A percentile compares a stretch with the other conserved stretches of the same genome.
Evolutionary conservation across 2,888 invertebrate species (phyloP).

Genomic region (Drosophila stalkeri): DNA sequence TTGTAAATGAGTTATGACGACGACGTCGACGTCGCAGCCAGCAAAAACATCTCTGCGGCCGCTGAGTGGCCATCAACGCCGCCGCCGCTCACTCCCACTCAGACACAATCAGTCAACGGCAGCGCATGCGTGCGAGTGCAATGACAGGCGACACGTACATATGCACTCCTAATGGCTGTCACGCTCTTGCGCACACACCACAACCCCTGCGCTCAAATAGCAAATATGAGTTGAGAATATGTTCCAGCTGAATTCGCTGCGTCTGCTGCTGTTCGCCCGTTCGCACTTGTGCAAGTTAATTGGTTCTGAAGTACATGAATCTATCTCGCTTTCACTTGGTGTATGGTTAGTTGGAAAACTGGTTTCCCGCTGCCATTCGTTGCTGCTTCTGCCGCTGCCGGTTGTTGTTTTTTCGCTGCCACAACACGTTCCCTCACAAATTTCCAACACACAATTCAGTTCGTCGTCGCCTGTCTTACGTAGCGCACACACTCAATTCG

Average conservation of each 20-base stretch:
- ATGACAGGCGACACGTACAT: conserved; percentile 45
- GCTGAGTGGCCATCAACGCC: conserved; percentile 74
- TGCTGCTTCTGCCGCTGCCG: conserved; percentile 38
- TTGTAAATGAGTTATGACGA: conserved; percentile 83
- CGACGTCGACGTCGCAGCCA: conserved; percentile 37
- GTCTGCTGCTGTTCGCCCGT: conserved; percentile 35
- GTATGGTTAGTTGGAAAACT: conserved; percentile 60
- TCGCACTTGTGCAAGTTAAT: conserved; percentile 34
- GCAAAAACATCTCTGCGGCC: conserved; percentile 32
- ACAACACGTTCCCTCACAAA: conserved; percentile 73
- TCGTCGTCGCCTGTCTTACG: conserved; percentile 85
- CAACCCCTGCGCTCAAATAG: conserved; percentile 59
- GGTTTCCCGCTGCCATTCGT: conserved; percentile 77
- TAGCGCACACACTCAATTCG: conserved; percentile 83
- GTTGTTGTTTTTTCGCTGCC: conserved; percentile 50
- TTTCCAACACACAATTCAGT: conserved; percentile 83
- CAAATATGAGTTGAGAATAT: conserved; percentile 55
- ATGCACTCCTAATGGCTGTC: conserved; percentile 46
- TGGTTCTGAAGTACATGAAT: neutral
- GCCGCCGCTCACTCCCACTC: conserved; percentile 58
- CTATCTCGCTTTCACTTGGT: conserved; percentile 47
- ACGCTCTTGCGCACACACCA: conserved; percentile 57
- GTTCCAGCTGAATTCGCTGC: conserved; percentile 46
- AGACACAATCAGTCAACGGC: conserved; percentile 19
- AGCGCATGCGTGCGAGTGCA: conserved; percentile 72